Conservation (phyloP, 1,140 invertebrate species). For the Helicorthomorpha holstii region DNA sequence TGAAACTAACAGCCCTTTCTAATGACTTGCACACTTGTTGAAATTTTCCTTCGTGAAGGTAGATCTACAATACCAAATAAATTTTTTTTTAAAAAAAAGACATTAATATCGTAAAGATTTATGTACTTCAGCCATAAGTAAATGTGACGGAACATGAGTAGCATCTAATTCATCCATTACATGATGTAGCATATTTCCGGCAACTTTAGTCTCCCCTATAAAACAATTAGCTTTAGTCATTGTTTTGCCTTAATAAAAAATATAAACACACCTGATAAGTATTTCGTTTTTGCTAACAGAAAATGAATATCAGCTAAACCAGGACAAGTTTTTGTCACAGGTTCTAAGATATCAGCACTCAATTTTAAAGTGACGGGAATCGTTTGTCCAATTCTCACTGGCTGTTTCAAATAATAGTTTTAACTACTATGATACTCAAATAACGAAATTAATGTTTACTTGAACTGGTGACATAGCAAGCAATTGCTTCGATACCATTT, state of each 20-base stretch:
- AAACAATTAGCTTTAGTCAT: constrained; percentile 7
- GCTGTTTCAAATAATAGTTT: constrained; percentile 17
- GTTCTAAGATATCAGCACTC: constrained; percentile 48
- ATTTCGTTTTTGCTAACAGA: constrained; percentile 59
- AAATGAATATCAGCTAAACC: constrained; percentile 54
- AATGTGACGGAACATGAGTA: constrained; percentile 59
- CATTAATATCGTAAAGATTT: background rate
- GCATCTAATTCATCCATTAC: constrained; percentile 52
- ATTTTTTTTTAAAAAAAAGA: background rate
- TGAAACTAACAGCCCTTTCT: constrained; percentile 72
- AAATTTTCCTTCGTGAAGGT: constrained; percentile 48
- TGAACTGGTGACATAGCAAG: constrained; percentile 49
- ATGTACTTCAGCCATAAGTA: constrained; percentile 68
- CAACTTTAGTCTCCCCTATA: constrained; percentile 40
- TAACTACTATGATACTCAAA: background rate
- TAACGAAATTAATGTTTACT: constrained; percentile 16
- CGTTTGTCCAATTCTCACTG: constrained; percentile 28
- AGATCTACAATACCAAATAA: constrained; percentile 31
- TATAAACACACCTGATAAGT: constrained; percentile 40
- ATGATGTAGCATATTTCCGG: constrained; percentile 44
- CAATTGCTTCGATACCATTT: constrained; percentile 60
- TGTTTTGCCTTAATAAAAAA: constrained; percentile 1
- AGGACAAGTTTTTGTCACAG: constrained; percentile 59
- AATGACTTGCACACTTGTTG: constrained; percentile 63
- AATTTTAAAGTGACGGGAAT: constrained; percentile 27